Percentiles rank a stretch among this genome's conserved stretches.
Conservation (phyloP, 2,113 vertebrate genomes). For the Fregata magnificens region DNA sequence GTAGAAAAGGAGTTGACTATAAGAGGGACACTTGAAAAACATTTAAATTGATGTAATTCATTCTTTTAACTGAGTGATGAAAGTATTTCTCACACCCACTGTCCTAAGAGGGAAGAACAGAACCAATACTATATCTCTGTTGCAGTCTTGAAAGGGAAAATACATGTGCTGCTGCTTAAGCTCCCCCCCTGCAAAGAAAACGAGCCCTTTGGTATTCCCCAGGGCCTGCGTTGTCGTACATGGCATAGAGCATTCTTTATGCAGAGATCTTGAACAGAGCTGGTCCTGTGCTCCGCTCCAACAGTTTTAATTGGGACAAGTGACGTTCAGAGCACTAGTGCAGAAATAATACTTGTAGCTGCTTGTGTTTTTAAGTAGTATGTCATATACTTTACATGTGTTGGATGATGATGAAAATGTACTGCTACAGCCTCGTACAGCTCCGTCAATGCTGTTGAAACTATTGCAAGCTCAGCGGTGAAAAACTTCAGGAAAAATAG, state of each 20-base stretch:
- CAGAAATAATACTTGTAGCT: not conserved
- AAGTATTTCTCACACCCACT: not conserved
- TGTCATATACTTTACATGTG: not conserved
- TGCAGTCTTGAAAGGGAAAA: not conserved
- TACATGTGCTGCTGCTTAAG: not conserved
- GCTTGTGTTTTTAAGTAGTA: not conserved
- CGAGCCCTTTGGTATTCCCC: not conserved
- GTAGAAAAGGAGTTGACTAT: not conserved
- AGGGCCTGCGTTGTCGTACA: not conserved
- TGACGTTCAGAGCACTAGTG: not conserved
- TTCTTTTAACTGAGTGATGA: not conserved
- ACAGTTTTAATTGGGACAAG: not conserved
- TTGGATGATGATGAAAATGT: not conserved
- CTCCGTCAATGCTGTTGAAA: not conserved
- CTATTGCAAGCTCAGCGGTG: not conserved
- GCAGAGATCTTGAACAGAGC: not conserved
- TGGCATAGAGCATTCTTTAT: constrained; percentile 20
- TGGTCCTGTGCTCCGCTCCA: not conserved
- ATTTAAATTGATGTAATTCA: not conserved
- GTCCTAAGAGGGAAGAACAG: not conserved
- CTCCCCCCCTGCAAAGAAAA: not conserved
- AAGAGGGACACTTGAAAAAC: not conserved
- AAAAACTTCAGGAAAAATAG: not conserved
- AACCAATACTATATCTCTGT: not conserved
- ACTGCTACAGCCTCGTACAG: not conserved